Conservation (phyloP, 1,140 invertebrate genomes). For the Brachionus rotundiformis region DNA sequence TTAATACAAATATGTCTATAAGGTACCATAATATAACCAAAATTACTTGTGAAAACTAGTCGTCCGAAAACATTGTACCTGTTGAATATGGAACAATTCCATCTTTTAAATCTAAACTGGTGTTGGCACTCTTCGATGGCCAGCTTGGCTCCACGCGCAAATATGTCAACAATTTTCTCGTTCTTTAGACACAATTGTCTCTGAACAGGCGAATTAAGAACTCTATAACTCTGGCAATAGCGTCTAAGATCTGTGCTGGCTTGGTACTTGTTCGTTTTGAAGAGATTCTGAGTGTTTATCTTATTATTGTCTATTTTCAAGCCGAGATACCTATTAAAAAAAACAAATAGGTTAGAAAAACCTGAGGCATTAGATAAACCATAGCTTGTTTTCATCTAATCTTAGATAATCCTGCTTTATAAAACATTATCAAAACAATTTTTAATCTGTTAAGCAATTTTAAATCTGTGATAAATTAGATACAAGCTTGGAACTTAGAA, state of each 20-base stretch:
- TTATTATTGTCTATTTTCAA: conserved; percentile 1
- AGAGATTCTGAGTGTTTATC: conserved; percentile 18
- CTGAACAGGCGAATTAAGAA: conserved; percentile 28
- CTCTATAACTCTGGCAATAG: conserved; percentile 16
- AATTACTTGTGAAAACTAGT: conserved; percentile 26
- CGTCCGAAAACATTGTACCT: conserved; percentile 19
- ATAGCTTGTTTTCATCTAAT: background rate
- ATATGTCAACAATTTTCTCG: conserved; percentile 21
- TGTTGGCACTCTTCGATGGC: conserved; percentile 51
- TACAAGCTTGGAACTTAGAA: background rate
- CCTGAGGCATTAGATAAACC: background rate
- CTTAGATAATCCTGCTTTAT: background rate
- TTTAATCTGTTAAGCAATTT: conserved; percentile 5
- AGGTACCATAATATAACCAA: no score
- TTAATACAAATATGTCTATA: no score
- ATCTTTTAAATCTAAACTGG: conserved; percentile 47
- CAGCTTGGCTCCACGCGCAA: background rate
- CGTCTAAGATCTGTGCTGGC: background rate
- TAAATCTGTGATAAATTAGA: background rate
- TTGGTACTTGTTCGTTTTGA: background rate
- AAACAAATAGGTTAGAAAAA: conserved; percentile 14
- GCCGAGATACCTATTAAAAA: conserved; percentile 33
- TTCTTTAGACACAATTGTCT: conserved; percentile 26
- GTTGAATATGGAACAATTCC: conserved; percentile 51
- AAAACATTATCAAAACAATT: conserved; percentile 39